Percentiles rank a stretch among this genome's conserved stretches.
These are phyloP conservation scores for Manis javanica DNA, from an alignment of 2,797 vertebrate species.

Conservation along the genomic window DNA sequence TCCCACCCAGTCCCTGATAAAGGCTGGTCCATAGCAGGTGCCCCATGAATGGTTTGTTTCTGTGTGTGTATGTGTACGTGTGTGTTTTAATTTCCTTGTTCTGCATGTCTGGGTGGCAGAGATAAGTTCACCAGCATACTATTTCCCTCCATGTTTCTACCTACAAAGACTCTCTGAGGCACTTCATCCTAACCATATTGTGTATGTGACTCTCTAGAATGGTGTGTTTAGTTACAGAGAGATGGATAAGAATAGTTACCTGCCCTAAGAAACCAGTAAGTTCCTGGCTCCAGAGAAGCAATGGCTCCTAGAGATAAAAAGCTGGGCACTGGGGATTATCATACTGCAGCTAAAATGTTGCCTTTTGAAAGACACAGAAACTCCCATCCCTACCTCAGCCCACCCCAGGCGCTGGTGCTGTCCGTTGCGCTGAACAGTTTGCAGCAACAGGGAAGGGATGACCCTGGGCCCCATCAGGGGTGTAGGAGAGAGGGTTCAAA, in stretches of 20 bases:
- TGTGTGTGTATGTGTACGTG: neutral
- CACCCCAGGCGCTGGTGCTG: rapidly evolving
- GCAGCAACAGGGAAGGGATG: neutral
- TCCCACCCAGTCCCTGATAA: neutral
- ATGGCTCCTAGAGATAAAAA: neutral
- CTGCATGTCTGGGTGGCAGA: neutral
- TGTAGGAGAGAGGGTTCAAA: neutral
- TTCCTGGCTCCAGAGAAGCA: neutral
- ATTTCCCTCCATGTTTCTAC: neutral
- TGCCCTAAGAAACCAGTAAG: neutral
- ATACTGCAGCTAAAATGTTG: neutral
- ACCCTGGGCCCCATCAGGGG: neutral
- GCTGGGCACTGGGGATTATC: neutral
- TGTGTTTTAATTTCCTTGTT: neutral
- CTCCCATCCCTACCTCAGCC: neutral
- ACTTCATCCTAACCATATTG: neutral
- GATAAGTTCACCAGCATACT: neutral
- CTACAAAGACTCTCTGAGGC: neutral
- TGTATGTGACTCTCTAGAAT: neutral
- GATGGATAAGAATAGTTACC: neutral
- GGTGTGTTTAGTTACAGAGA: neutral
- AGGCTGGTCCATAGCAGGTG: neutral
- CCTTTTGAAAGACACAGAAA: neutral
- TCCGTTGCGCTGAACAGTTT: neutral
- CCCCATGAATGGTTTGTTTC: neutral